A percentile compares a stretch with the other conserved stretches of the same genome.
phyloP scores from a whole-genome alignment of 2,113 vertebrate genomes.

The Platichthys stellatus region DNA sequence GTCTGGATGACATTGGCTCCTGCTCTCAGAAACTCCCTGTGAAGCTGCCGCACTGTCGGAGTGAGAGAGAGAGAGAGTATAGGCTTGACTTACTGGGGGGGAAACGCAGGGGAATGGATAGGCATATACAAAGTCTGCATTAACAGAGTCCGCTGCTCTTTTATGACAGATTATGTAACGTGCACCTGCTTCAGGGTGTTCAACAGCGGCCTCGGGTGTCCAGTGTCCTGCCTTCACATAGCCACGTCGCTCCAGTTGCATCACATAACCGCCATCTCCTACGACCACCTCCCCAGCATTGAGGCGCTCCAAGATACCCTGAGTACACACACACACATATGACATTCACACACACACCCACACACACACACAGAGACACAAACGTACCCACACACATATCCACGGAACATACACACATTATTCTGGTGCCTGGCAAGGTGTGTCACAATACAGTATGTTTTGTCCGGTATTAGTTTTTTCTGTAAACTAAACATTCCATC shows the following conservation, averaged over 20 bases:
- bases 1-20: slow-evolving; percentile 88
- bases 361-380: neutral
- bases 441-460: neutral
- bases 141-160: neutral
- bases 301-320: slow-evolving; percentile 89
- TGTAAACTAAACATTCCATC: no score
- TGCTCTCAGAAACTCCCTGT: slow-evolving; percentile 89
- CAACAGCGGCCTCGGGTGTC: slow-evolving; percentile 90
- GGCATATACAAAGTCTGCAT: neutral
- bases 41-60: slow-evolving; percentile 86
- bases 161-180: neutral
- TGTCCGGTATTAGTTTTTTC: no score
- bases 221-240: slow-evolving; percentile 91
- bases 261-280: slow-evolving; percentile 90
- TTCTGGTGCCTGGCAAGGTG: neutral
- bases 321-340: neutral
- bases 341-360: neutral
- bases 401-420: no score
- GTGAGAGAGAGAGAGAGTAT: neutral
- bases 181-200: slow-evolving; percentile 91
- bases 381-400: no score
- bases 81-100: neutral
- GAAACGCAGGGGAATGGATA: neutral
- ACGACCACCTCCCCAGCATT: slow-evolving; percentile 88
- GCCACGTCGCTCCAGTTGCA: slow-evolving; percentile 89